Percentiles rank a stretch among this genome's conserved stretches.
Conservation (phyloP, 2,888 invertebrate species). For the Chymomyza procnemis region DNA sequence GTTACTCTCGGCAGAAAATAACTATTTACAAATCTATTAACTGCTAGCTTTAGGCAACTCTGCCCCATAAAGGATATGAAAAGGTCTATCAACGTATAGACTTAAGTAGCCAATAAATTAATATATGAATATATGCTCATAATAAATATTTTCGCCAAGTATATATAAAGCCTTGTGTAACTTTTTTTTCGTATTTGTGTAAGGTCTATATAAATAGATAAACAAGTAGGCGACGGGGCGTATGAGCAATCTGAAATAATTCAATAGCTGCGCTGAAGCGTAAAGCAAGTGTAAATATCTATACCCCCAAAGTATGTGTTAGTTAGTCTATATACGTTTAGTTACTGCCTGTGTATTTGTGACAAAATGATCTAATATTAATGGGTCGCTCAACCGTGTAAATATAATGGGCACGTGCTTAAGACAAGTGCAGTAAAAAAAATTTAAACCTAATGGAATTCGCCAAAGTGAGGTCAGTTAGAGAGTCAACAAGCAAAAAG, state of each 20-base stretch:
- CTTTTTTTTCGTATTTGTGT: neutral
- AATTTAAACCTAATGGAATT: neutral
- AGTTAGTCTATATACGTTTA: neutral
- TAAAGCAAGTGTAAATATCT: neutral
- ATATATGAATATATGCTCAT: neutral
- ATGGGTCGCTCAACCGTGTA: constrained; percentile 2
- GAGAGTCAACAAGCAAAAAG: neutral
- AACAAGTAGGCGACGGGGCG: neutral
- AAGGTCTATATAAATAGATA: neutral
- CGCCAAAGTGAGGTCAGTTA: neutral
- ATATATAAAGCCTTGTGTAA: neutral
- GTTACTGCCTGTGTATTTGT: neutral
- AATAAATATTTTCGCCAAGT: neutral
- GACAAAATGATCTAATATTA: neutral
- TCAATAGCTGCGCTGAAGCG: neutral
- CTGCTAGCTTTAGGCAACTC: too few relatives aligned
- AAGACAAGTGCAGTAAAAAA: neutral
- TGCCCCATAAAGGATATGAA: neutral
- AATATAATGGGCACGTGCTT: neutral
- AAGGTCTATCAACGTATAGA: neutral
- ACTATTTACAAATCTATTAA: neutral
- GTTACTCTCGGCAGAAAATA: too few relatives aligned
- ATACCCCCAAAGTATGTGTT: neutral
- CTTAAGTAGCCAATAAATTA: neutral
- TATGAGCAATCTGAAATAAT: neutral